These are phyloP conservation scores for Heteropelma amictum DNA, from an alignment of 2,888 invertebrate genomes.

Conservation along the genomic window DNA sequence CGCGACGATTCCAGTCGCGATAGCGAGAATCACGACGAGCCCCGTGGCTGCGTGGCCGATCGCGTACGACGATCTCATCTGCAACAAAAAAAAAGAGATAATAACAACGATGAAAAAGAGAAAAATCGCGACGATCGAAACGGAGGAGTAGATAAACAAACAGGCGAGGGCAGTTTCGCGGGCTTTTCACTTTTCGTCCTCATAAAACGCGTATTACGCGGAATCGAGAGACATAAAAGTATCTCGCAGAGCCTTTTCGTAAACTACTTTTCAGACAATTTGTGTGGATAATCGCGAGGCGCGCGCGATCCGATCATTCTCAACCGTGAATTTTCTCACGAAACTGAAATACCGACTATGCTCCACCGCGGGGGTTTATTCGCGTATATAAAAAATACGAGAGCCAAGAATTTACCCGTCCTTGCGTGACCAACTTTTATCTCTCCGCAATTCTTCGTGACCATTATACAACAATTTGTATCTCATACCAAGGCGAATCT, in stretches of 20 bases:
- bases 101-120: not conserved
- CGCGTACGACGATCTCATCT: constrained; percentile 73
- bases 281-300: constrained; percentile 29
- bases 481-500: not conserved
- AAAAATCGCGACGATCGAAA: constrained; percentile 14
- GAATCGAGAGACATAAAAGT: constrained; percentile 26
- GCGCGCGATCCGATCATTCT: not conserved
- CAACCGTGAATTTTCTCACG: constrained; percentile 46
- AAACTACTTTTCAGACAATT: not conserved
- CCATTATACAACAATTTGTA: not conserved
- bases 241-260: not conserved
- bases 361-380: too few species aligned
- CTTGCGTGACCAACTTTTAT: not conserved
- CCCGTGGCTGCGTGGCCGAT: constrained; percentile 66
- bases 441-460: not conserved
- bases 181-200: not conserved
- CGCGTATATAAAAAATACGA: not conserved
- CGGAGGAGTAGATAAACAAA: too few species aligned
- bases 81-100: constrained; percentile 63
- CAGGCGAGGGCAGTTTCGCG: not conserved
- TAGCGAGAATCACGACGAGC: constrained; percentile 65
- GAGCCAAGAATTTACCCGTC: too few species aligned
- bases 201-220: constrained; percentile 24
- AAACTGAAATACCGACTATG: constrained; percentile 43
- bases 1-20: constrained; percentile 66